Evolutionary conservation across 2,888 invertebrate genomes (phyloP).

Genomic region (Pammene aurita): DNA sequence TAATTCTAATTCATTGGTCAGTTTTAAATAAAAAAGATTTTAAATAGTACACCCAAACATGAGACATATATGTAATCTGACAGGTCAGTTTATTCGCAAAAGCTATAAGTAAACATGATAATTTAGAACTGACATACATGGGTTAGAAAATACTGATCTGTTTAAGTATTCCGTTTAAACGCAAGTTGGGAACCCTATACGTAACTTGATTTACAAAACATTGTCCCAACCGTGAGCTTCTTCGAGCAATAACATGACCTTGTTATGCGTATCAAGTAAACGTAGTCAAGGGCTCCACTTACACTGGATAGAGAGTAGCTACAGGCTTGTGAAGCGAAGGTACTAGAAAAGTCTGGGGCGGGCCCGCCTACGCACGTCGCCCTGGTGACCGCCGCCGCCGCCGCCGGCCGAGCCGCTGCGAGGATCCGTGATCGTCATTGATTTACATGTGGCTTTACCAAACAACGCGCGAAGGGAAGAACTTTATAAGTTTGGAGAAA

Average conservation of each 20-base stretch:
- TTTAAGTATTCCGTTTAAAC: too few species aligned
- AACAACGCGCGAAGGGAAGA: background rate
- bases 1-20: background rate
- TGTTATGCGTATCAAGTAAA: background rate
- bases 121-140: too few species aligned
- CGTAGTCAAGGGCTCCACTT: background rate
- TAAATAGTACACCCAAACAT: too few species aligned
- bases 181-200: background rate
- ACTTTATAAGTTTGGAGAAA: background rate
- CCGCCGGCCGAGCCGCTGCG: slow-evolving; percentile 50
- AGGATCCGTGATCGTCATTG: slow-evolving; percentile 24
- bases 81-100: too few species aligned
- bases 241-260: background rate
- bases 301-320: background rate
- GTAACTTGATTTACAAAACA: too few species aligned
- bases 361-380: slow-evolving; percentile 59
- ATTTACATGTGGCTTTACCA: slow-evolving; percentile 5
- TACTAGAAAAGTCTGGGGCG: slow-evolving; percentile 51
- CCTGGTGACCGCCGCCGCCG: slow-evolving; percentile 64
- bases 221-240: too few species aligned
- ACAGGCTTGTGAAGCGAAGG: background rate
- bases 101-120: too few species aligned
- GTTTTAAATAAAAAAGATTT: background rate
- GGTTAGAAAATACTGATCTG: too few species aligned
- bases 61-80: too few species aligned